A percentile compares a stretch with the other conserved stretches of the same genome.
phyloP scores from a whole-genome alignment of 2,888 invertebrate species.

The Strigamia crassipes region DNA sequence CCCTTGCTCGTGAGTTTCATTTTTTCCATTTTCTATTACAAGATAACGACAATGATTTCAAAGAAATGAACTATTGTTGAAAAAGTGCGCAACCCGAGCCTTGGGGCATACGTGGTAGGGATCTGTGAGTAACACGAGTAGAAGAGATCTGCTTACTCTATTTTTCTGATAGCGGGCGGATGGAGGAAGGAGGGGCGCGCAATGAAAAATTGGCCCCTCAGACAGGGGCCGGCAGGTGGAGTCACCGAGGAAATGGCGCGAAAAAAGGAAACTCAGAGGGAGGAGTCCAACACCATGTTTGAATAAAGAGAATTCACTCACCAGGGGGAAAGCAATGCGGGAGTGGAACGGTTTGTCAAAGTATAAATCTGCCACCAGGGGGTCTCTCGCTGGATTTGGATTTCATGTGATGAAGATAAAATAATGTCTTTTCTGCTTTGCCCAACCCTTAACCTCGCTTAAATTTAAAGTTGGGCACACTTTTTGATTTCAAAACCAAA shows the following conservation, averaged over 20 bases:
- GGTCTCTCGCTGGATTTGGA: constrained; percentile 18
- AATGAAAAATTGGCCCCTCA: constrained; percentile 14
- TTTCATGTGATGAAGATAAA: constrained; percentile 5
- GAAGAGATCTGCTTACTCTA: background rate
- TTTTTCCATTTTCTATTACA: constrained; percentile 10
- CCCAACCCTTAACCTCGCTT: background rate
- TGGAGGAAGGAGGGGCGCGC: background rate
- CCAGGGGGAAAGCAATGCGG: constrained; percentile 27
- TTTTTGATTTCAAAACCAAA: too few relatives aligned
- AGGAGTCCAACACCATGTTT: constrained; percentile 30
- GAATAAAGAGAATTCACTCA: constrained; percentile 30
- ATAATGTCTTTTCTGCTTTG: background rate
- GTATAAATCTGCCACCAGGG: constrained; percentile 30
- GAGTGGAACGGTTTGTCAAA: constrained; percentile 22
- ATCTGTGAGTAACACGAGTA: constrained; percentile 30
- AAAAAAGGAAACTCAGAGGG: constrained; percentile 26
- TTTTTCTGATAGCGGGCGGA: background rate
- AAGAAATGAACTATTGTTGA: background rate
- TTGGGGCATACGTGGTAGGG: constrained; percentile 1
- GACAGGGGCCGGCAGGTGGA: constrained; percentile 26
- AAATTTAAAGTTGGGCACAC: background rate
- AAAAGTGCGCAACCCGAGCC: constrained; percentile 26
- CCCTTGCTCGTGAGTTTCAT: background rate
- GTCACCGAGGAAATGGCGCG: constrained; percentile 6
- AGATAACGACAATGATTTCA: background rate